These are phyloP conservation scores for Megastigmus dorsalis DNA, from an alignment of 2,888 invertebrate genomes.

Conservation along the genomic window DNA sequence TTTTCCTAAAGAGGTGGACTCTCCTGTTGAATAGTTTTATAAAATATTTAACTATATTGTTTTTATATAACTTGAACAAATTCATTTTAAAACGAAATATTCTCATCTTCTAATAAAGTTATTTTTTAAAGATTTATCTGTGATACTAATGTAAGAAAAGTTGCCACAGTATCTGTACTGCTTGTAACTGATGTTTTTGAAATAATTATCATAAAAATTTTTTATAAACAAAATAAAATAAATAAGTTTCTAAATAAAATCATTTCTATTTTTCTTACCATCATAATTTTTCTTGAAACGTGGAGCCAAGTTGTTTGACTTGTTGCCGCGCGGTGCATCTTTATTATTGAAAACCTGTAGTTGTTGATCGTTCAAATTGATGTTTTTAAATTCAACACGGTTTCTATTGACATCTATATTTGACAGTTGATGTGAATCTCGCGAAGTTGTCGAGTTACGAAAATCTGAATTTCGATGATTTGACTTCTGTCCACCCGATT, in stretches of 20 bases:
- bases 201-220: neutral
- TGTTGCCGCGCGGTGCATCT: slow-evolving; percentile 48
- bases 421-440: slow-evolving; percentile 35
- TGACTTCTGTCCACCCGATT: slow-evolving; percentile 33
- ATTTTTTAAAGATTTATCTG: slow-evolving; percentile 35
- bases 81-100: slow-evolving; percentile 5
- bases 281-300: slow-evolving; percentile 63
- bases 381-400: slow-evolving; percentile 36
- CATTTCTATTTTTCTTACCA: slow-evolving; percentile 54
- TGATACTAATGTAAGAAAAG: slow-evolving; percentile 48
- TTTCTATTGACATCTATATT: slow-evolving; percentile 38
- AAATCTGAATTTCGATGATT: slow-evolving; percentile 35
- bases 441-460: slow-evolving; percentile 16
- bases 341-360: slow-evolving; percentile 42
- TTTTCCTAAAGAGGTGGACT: too few species aligned
- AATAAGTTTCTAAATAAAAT: slow-evolving; percentile 30
- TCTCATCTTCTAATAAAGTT: neutral
- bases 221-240: slow-evolving; percentile 35
- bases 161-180: slow-evolving; percentile 2
- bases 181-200: slow-evolving; percentile 22
- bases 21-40: too few species aligned
- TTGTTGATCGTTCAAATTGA: slow-evolving; percentile 34
- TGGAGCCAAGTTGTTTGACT: slow-evolving; percentile 58
- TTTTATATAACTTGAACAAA: too few species aligned
- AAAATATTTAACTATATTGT: too few species aligned